Evolutionary conservation across 2,888 invertebrate species (phyloP), one percentile per base, ranked within the genome.

Genomic region (Brachylomia viminalis): DNA sequence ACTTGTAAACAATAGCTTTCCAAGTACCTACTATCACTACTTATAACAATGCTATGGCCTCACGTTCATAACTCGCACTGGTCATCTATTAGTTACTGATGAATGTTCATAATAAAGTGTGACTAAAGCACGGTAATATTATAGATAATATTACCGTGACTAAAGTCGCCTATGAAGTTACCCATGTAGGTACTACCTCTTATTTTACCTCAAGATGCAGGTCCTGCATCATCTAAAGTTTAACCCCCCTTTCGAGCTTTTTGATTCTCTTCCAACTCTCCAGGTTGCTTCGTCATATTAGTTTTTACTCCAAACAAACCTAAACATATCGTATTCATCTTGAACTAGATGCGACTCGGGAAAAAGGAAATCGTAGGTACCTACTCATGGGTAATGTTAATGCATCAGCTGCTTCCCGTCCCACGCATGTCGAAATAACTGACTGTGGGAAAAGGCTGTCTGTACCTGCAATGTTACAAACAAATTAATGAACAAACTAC

Each of bases 371-470:
- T 17, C 52, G 38, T 67, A 62, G 2, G 2, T 54, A 47, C 52
- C 15, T 58, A 58, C 56, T 68, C 59, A 20, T 72, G 47, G 68
- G n/a, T 59, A 82, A 64, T 75, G 82, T 69, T 79, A 84, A 70
- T 78, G 79, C 59, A 83, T 69, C 80, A 81, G 84, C 79, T 81
- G 80, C 33, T 33, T 23, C 3, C 15, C 61, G n/a, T 81, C 80
- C 27, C 84, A 81, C 83, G 80, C 83, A 65, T 68, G 64, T 72
- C 56, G 52, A 83, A 79, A 59, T 77, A 59, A 75, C 76, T 47
- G 45, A 45, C 33, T 59, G 49, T 38, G 64, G 54, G 15, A 79
- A 78, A 52, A 68, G 15, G 47, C 54, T 47, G 58, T 42, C 52
- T 69, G 64, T 30, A 65, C 67, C 58, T 38, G 58, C 54, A 47